A percentile compares a stretch with the other conserved stretches of the same genome.
Evolutionary conservation across 2,888 invertebrate species (phyloP).

Genomic region (Nasonovia ribisnigri): DNA sequence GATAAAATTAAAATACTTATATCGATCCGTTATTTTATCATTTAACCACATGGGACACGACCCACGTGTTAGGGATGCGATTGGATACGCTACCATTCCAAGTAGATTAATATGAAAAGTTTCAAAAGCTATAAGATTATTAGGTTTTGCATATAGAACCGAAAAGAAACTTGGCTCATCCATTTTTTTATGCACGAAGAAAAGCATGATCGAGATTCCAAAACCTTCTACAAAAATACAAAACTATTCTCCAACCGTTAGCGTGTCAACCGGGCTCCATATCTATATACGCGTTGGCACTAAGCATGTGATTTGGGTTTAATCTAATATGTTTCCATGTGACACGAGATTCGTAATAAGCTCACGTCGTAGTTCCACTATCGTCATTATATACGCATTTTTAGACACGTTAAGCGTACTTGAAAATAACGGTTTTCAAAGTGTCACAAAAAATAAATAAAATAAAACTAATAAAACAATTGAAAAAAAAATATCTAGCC

Average conservation of each 20-base stretch:
- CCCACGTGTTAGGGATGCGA: not conserved
- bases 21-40: not conserved
- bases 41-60: not conserved
- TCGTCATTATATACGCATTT: not conserved
- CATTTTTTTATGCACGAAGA: not conserved
- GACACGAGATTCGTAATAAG: conserved; percentile 9
- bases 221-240: not conserved
- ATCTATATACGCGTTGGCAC: not conserved
- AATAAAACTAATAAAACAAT: not conserved
- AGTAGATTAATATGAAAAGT: conserved; percentile 45
- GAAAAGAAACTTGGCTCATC: not conserved
- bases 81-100: not conserved
- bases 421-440: not conserved
- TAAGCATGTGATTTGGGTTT: conserved; percentile 25
- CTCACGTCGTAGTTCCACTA: not conserved
- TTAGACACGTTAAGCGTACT: not conserved
- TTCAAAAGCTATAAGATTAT: conserved; percentile 32
- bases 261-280: not conserved
- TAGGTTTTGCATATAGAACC: conserved; percentile 7
- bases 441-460: not conserved
- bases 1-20: not conserved
- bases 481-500: not conserved
- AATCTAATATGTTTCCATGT: conserved; percentile 33
- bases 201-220: conserved; percentile 9
- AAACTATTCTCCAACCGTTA: not conserved